Base-by-base conservation (phyloP, 2,888 invertebrate species). In the Sphaerophoria taeniata region DNA sequence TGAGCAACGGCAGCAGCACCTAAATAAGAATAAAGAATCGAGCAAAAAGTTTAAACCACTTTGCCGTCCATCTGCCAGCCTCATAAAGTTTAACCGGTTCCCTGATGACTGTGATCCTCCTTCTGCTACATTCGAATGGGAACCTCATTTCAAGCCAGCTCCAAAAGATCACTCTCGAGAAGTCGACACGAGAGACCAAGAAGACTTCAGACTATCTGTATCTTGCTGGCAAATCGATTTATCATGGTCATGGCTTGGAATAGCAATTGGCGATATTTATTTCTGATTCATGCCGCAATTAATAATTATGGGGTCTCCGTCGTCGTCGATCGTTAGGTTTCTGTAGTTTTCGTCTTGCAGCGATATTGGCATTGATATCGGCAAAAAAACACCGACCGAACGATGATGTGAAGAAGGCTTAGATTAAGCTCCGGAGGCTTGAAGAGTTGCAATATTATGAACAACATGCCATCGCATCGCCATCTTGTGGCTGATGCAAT, bases 241-340 rank as follows among this genome's bases (percentile, higher is more conserved):
- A 79, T 79, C 74, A 79, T 70, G 78, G 74, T 51, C 73, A 83
- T 78, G 61, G 82, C 70, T 77, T 61, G 61, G 77, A 82, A 77
- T 82, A 82, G 82, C 72, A 82, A 82, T 82, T 77, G 77, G 73
- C 73, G 69, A 78, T 82, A 81, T 81, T 81, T 74, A 83, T 83
- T 79, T 83, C 83, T 83, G 83, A 83, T 83, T 83, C 83, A 79
- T 83, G 83, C 74, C 70, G 78, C 79, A 83, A 79, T 83, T 83
- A 79, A 74, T 83, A 83, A 79, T 78, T 74, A 83, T 83, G 78
- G 83, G 74, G 74, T 70, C 63, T 74, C 70, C 49, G 70, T 74
- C 12, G 70, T 74, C 12, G 60, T 60, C 47, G 47, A 45, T 51
- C 39, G 9, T 16, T 24, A 24, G 5, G 16, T 39, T 60, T 60